These are phyloP conservation scores for Stichodactyla mertensii DNA, from an alignment of 64 coral and sea anemone genomes.

Conservation along the genomic window DNA sequence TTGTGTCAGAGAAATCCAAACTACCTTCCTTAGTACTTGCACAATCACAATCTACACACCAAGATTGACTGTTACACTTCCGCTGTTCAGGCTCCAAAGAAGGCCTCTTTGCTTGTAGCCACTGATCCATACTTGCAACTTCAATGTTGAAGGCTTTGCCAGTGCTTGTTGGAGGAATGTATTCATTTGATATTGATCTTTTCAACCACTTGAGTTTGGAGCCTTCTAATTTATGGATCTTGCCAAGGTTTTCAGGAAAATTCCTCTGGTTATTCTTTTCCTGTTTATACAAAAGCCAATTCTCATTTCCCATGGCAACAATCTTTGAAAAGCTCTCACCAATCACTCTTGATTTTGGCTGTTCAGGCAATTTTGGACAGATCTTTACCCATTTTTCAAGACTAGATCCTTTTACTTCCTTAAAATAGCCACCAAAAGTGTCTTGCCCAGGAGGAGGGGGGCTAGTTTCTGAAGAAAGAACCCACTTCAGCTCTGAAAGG, in stretches of 20 bases:
- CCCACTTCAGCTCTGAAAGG: neutral
- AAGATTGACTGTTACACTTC: neutral
- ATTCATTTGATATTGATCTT: neutral
- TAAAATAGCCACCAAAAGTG: slow-evolving; percentile 38
- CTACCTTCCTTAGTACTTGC: neutral
- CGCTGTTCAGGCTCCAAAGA: neutral
- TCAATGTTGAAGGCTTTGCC: slow-evolving; percentile 53
- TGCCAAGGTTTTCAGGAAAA: slow-evolving; percentile 9
- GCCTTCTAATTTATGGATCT: neutral
- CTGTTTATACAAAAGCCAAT: slow-evolving; percentile 57
- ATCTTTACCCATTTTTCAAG: slow-evolving; percentile 50
- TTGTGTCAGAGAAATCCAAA: slow-evolving; percentile 1
- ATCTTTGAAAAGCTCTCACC: slow-evolving; percentile 53
- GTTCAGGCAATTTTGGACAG: neutral
- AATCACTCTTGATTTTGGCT: slow-evolving; percentile 35
- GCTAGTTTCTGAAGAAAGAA: slow-evolving; percentile 13
- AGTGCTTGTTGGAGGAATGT: slow-evolving; percentile 7
- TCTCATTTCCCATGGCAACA: slow-evolving; percentile 39
- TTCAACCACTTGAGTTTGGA: slow-evolving; percentile 1
- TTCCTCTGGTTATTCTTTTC: neutral
- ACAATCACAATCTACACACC: slow-evolving; percentile 38
- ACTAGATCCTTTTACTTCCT: slow-evolving; percentile 46
- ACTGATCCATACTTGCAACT: slow-evolving; percentile 41
- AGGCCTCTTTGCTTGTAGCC: slow-evolving; percentile 34
- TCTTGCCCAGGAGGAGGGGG: neutral